Evolutionary conservation across 2,113 vertebrate genomes (phyloP), one percentile per base, ranked within the genome.

Genomic region (Oplegnathus fasciatus): DNA sequence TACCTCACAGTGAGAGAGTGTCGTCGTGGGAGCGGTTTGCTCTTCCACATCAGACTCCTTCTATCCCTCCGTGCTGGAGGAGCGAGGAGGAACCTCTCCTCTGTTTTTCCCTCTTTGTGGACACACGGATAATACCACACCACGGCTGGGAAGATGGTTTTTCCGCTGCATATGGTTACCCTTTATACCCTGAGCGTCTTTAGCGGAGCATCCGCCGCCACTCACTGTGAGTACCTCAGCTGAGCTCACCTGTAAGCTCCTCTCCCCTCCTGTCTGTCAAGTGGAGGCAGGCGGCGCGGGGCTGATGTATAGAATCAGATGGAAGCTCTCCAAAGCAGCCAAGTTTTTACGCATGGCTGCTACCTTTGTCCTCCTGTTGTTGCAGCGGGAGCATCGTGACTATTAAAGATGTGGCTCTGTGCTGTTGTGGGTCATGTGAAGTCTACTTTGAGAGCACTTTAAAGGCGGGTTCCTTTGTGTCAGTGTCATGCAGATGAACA

Each of bases 221-320:
- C 89, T 82, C 93, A 94, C 89, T 73, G 95, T 96, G 89, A 96
- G 95, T 96, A 91, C 48, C 50, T 10, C 78, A 44, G 64, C 82
- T 60, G 1, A n/a, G 78, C 86, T 80, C 87, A 93, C 91, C 92
- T 93, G 91, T 86, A 40, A 77, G 75, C 85, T 37, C 46, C 17
- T 40, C 37, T 44, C 62, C n/a, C 34, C 76, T 26, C 20, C 40
- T 11, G 11, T 9, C 28, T 11, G 20, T 2, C 11, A 52, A 22
- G 64, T 66, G 20, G 7, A 24, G 4, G 52, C 52, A 17, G 15
- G 6, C 46, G 46, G 46, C 46, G 44, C n/a, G n/a, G 44, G 48
- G 52, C 69, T 72, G 52, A 22, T 22, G 26, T 13, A 17, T 1
- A 24, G 6, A 37, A 61, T n/a, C 55, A 50, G 11, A 30, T 8